phyloP scores from a whole-genome alignment of 2,113 vertebrate genomes.

The Datnioides undecimradiatus region DNA sequence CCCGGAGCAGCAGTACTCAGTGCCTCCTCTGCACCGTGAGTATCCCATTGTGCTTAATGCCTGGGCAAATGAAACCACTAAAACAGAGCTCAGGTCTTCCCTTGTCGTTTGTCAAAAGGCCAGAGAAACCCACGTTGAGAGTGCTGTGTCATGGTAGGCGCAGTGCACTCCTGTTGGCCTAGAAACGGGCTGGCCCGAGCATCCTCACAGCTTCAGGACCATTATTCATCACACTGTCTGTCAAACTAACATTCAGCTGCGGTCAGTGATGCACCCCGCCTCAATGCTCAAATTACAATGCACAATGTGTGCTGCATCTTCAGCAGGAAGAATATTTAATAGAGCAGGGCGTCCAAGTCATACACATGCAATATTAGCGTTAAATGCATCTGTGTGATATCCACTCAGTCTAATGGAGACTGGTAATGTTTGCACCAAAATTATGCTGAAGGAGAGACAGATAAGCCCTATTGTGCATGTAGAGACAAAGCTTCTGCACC shows the following conservation, averaged over 20 bases:
- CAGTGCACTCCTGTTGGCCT: conserved; percentile 61
- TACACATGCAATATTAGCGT: not conserved
- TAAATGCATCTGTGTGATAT: not conserved
- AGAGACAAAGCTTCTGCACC: conserved; percentile 4
- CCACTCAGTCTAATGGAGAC: not conserved
- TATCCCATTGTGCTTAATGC: conserved; percentile 62
- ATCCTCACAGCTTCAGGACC: conserved; percentile 68
- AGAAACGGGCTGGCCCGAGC: conserved; percentile 37
- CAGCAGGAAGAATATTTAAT: not conserved
- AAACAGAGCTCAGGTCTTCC: conserved; percentile 2
- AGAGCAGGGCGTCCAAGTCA: not conserved
- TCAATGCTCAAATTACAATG: conserved; percentile 39
- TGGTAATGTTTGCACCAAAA: not conserved
- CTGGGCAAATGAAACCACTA: not conserved
- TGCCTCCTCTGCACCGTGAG: conserved; percentile 84
- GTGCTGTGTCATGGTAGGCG: conserved; percentile 75
- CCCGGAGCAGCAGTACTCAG: conserved; percentile 70
- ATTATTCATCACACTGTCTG: conserved; percentile 46
- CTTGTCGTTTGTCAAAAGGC: conserved; percentile 13
- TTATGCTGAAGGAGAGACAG: not conserved
- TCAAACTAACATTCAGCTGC: conserved; percentile 40
- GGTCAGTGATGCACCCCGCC: conserved; percentile 23
- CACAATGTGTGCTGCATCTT: conserved; percentile 11
- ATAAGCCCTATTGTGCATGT: not conserved
- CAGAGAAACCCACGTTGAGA: conserved; percentile 20